Base-by-base conservation (phyloP, 1,140 invertebrate genomes). In the Trachymyrmex cornetzi region DNA sequence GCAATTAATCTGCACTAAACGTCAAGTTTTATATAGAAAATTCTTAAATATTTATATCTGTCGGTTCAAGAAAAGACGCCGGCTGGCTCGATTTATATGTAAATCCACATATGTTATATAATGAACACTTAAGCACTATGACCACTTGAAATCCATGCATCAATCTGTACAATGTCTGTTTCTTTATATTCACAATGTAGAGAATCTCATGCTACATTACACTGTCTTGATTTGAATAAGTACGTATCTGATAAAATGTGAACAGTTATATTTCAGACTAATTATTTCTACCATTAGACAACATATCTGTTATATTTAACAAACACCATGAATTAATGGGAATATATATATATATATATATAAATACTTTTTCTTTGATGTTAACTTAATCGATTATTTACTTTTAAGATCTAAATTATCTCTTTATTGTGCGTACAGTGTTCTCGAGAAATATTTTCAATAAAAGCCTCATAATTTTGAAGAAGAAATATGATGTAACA, bases 131-230 rank as follows among this genome's bases (percentile, higher is more conserved):
- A 85, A 90, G 87, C 85, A 87, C 90, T 90, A 92, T 89, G 64
- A 88, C 77, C 87, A 88, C 84, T 74, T 80, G 91, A 86, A 92
- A 92, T 91, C 87, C 88, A 93, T 90, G 90, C 89, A 92, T 75
- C 89, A 92, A 89, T 92, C 86, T 88, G 85, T 92, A 92, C 88
- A 91, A 86, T 88, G 55, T 88, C 27, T 81, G 69, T 69, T 82
- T 89, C 34, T 82, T 64, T 77, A 74, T 85, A 75, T 75, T 74
- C 72, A 74, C 80, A 77, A 88, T 89, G 88, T 88, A 86, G 69
- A 74, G 38, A 81, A 91, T 89, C 22, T 87, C 84, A 89, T 91
- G 90, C 88, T 89, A 88, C 61, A 88, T 87, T 91, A 91, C 88
- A 91, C 80, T 87, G 89, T 92, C 84, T 92, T 88, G 81, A 85